Percentiles rank a stretch among this genome's conserved stretches.
These are phyloP conservation scores for Apogon hyalosoma DNA, from an alignment of 2,797 vertebrate species.

Conservation along the genomic window DNA sequence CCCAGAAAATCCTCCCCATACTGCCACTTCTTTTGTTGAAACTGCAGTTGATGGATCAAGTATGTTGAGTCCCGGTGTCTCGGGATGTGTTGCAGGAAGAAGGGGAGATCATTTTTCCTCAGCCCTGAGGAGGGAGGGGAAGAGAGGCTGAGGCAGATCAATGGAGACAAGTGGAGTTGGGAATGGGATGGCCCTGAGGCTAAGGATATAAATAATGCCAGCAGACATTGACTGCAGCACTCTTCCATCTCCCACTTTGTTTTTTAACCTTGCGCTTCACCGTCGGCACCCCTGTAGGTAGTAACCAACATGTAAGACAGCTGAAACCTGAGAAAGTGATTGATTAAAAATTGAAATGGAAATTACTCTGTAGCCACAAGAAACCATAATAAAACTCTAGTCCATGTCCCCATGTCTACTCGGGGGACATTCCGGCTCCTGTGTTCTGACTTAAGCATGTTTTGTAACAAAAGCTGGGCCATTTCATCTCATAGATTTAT, in stretches of 20 bases:
- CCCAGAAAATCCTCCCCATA: slow-evolving; percentile 41
- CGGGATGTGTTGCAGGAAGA: slow-evolving; percentile 60
- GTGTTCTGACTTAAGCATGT: neutral
- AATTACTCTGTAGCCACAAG: slow-evolving; percentile 11
- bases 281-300: slow-evolving; percentile 26
- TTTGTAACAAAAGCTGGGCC: slow-evolving; percentile 11
- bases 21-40: slow-evolving; percentile 45
- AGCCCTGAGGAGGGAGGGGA: slow-evolving; percentile 33
- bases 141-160: slow-evolving; percentile 66
- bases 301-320: slow-evolving; percentile 6
- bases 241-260: slow-evolving; percentile 48
- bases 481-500: slow-evolving; percentile 11
- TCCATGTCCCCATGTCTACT: slow-evolving; percentile 4
- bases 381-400: neutral
- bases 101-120: slow-evolving; percentile 62
- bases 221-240: slow-evolving; percentile 63
- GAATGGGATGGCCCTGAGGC: slow-evolving; percentile 74
- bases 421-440: neutral
- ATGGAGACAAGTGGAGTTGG: slow-evolving; percentile 72
- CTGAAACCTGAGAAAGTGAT: slow-evolving; percentile 19
- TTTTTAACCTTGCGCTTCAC: slow-evolving; percentile 47
- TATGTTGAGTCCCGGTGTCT: slow-evolving; percentile 59
- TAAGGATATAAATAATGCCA: slow-evolving; percentile 73
- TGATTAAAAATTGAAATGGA: slow-evolving; percentile 21
- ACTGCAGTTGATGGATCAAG: slow-evolving; percentile 60